These are phyloP conservation scores for Drosophila kikkawai DNA, from an alignment of 1,140 invertebrate genomes.

Conservation along the genomic window DNA sequence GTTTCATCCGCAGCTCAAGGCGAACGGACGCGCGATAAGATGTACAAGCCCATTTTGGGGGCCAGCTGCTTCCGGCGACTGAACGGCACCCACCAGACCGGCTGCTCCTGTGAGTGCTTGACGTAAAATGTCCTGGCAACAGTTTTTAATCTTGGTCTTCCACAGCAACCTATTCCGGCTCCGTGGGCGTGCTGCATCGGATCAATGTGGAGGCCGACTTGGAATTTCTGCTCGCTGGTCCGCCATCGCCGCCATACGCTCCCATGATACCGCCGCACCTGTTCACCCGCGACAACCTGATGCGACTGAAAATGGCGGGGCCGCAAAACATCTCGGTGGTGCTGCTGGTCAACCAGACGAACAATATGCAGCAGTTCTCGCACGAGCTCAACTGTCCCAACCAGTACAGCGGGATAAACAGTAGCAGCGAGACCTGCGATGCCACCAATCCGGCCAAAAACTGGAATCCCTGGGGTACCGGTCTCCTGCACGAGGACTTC, in stretches of 20 bases:
- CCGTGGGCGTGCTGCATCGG: constrained; percentile 93
- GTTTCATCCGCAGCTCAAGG: constrained; percentile 42
- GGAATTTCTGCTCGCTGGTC: constrained; percentile 89
- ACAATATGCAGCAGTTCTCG: constrained; percentile 86
- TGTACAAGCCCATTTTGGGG: constrained; percentile 91
- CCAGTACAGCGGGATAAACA: constrained; percentile 87
- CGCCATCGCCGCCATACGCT: constrained; percentile 90
- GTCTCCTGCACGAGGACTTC: constrained; percentile 91
- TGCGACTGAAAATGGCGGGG: constrained; percentile 85
- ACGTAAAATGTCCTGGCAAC: background rate
- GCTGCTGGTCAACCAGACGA: constrained; percentile 85
- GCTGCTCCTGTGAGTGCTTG: constrained; percentile 92
- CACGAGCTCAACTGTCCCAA: constrained; percentile 95
- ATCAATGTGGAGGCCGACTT: constrained; percentile 88
- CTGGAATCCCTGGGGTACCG: constrained; percentile 93
- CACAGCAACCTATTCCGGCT: constrained; percentile 89
- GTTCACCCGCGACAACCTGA: constrained; percentile 87
- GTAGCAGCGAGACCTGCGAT: constrained; percentile 68
- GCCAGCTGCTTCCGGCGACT: constrained; percentile 93
- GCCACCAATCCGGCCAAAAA: constrained; percentile 82
- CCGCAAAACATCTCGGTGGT: constrained; percentile 86
- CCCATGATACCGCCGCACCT: constrained; percentile 88
- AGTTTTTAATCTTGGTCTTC: background rate
- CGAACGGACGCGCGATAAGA: constrained; percentile 91
- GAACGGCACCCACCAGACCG: constrained; percentile 96